Conservation (phyloP, 2,113 vertebrate species). For the Mus musculus region GRCm39 chr3:132327001-132327500, state of each 20-base stretch:
- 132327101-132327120: not conserved
- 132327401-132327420: not conserved
- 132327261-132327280: not conserved
- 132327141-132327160: not conserved
- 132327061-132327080: not conserved
- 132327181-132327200: not conserved
- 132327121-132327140: not conserved
- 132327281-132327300: not conserved
- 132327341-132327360: constrained; percentile 3
- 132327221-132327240: not conserved
- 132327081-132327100: not conserved
- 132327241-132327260: not conserved
- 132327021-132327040: not conserved
- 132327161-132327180: not conserved
- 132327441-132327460: not conserved
- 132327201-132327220: not conserved
- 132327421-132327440: too few relatives aligned
- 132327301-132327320: not conserved
- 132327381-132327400: not conserved
- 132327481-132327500: not conserved
- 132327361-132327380: constrained; percentile 7
- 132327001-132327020: not conserved
- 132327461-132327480: not conserved
- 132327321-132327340: not conserved
- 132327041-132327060: not conserved